Evolutionary conservation across 1,140 invertebrate species (phyloP).

Genomic region (Grapholita molesta): DNA sequence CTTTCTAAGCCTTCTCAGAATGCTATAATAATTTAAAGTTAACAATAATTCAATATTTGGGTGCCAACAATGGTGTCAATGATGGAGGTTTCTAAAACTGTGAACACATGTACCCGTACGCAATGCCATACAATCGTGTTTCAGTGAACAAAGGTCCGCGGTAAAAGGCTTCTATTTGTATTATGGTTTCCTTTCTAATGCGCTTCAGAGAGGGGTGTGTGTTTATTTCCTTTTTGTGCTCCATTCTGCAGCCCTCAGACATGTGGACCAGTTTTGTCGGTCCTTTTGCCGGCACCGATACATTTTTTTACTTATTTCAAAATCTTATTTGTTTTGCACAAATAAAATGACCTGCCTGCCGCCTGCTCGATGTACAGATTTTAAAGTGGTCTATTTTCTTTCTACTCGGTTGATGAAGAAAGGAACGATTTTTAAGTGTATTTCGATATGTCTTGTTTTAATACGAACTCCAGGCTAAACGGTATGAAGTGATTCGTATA

Average conservation of each 20-base stretch:
- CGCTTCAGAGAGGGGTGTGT: conserved; percentile 33
- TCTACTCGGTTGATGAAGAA: neutral
- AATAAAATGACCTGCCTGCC: conserved; percentile 10
- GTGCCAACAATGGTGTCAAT: no score
- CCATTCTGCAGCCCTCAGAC: conserved; percentile 36
- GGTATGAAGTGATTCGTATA: neutral
- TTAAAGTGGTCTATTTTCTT: neutral
- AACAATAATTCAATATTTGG: no score
- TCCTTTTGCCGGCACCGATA: conserved; percentile 42
- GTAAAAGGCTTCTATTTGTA: conserved; percentile 18
- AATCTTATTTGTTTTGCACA: conserved; percentile 15
- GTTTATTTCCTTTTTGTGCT: conserved; percentile 47
- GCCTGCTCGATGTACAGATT: neutral
- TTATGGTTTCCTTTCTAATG: conserved; percentile 22
- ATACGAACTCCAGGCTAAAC: neutral
- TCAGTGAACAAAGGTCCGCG: neutral
- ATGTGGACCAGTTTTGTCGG: conserved; percentile 59
- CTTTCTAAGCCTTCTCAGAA: no score
- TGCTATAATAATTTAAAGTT: no score
- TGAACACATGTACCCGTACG: neutral
- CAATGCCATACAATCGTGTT: neutral
- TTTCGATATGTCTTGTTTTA: neutral
- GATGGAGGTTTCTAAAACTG: neutral
- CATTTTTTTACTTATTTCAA: conserved; percentile 43
- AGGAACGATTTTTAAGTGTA: neutral